Conservation (phyloP, 2,888 invertebrate genomes). For the Therioaphis trifolii region DNA sequence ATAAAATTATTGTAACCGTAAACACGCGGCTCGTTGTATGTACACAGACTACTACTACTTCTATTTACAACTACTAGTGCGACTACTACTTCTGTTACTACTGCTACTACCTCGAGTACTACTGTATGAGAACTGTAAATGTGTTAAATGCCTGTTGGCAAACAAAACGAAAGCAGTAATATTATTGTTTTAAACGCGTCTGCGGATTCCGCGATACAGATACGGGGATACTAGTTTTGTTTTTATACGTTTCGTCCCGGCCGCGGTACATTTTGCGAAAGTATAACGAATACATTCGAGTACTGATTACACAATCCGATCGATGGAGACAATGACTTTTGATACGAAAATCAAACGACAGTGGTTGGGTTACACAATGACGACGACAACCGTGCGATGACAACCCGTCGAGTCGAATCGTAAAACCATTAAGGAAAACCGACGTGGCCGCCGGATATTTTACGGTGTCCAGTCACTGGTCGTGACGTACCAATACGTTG, state of each 20-base stretch:
- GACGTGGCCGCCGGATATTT: neutral
- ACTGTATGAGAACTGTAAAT: constrained; percentile 10
- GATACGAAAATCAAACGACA: neutral
- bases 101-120: neutral
- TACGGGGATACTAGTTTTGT: neutral
- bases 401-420: neutral
- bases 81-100: neutral
- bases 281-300: constrained; percentile 14
- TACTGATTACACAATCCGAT: neutral
- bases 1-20: neutral
- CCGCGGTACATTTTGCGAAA: neutral
- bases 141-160: neutral
- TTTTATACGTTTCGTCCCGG: neutral
- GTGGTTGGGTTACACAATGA: neutral
- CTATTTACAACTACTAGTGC: neutral
- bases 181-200: neutral
- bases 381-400: neutral
- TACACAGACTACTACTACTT: neutral
- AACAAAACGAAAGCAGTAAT: constrained; percentile 37
- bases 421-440: constrained; percentile 1
- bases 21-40: neutral
- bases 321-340: neutral
- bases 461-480: neutral
- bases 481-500: neutral
- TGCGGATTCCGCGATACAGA: neutral